Percentiles rank a stretch among this genome's conserved stretches.
Evolutionary conservation across 2,113 vertebrate species (phyloP).

Genomic region (Sceloporus undulatus): DNA sequence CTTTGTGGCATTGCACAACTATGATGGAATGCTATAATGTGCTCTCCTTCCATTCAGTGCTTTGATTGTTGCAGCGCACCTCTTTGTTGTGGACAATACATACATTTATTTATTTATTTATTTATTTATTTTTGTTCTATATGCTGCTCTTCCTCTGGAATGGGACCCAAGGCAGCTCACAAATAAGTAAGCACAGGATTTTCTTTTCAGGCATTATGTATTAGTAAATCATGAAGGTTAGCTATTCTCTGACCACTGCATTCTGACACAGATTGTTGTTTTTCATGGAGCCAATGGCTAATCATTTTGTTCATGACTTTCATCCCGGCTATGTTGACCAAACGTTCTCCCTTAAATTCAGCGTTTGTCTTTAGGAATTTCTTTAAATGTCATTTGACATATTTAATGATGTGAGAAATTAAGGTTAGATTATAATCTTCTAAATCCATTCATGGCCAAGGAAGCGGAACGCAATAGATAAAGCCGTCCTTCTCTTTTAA

Average conservation of each 20-base stretch:
- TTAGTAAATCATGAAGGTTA: too few species aligned
- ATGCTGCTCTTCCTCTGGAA: too few species aligned
- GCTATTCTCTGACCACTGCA: background rate
- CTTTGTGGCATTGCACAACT: too few species aligned
- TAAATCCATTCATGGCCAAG: conserved; percentile 15
- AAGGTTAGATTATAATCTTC: conserved; percentile 18
- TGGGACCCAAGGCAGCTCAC: too few species aligned
- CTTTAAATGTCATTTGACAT: conserved; percentile 11
- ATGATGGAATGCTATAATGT: too few species aligned
- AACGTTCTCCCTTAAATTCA: conserved; percentile 13
- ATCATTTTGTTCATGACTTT: background rate
- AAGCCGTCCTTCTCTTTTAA: background rate
- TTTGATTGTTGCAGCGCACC: too few species aligned
- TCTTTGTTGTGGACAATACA: too few species aligned
- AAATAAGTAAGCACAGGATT: too few species aligned
- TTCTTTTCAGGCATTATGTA: too few species aligned
- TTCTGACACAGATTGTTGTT: background rate
- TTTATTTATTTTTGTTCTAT: too few species aligned
- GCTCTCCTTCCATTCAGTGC: too few species aligned
- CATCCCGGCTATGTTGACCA: background rate
- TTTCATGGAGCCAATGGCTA: background rate
- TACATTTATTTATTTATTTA: too few species aligned
- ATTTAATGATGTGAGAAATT: conserved; percentile 45
- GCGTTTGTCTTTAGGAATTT: conserved; percentile 11
- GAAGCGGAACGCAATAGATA: conserved; percentile 3